Evolutionary conservation across 2,888 invertebrate species (phyloP).

Genomic region (Drosophila buzzatii): DNA sequence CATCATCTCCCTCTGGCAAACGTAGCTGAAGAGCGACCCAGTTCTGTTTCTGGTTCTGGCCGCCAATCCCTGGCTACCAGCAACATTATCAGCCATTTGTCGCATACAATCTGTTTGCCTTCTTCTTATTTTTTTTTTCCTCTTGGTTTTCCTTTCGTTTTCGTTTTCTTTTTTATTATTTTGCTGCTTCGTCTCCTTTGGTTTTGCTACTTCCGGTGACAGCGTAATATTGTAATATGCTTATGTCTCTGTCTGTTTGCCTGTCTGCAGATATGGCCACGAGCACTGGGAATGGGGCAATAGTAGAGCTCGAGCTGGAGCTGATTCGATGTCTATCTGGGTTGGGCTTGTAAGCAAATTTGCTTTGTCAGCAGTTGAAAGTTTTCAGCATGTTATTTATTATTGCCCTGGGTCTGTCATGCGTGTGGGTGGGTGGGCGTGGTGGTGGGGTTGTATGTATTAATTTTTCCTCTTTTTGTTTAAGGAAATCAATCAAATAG

Average conservation of each 20-base stretch:
- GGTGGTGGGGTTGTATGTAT: not conserved
- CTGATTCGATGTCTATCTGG: constrained; percentile 28
- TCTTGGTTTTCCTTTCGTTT: constrained; percentile 26
- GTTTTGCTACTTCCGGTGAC: constrained; percentile 78
- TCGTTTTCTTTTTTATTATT: constrained; percentile 9
- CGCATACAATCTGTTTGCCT: constrained; percentile 80
- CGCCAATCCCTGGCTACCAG: constrained; percentile 54
- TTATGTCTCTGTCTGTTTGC: constrained; percentile 75
- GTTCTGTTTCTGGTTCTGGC: constrained; percentile 15
- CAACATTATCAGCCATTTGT: constrained; percentile 81
- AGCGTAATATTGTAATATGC: constrained; percentile 83
- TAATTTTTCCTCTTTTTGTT: constrained; percentile 11
- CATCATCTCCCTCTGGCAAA: constrained; percentile 8
- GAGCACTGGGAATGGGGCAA: constrained; percentile 41
- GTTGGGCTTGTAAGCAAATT: constrained; percentile 52
- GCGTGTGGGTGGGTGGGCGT: constrained; percentile 2
- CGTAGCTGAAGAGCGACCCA: not conserved
- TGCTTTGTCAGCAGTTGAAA: constrained; percentile 78
- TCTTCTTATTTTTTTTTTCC: constrained; percentile 37
- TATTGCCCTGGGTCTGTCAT: constrained; percentile 60
- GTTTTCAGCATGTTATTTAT: constrained; percentile 78
- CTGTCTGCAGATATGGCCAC: constrained; percentile 61
- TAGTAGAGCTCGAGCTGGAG: constrained; percentile 19
- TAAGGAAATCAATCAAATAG: constrained; percentile 40
- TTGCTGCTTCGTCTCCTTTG: constrained; percentile 13